Percentiles rank a stretch among this genome's conserved stretches.
phyloP scores from a whole-genome alignment of 2,888 invertebrate genomes.

The Pyrgus malvae region DNA sequence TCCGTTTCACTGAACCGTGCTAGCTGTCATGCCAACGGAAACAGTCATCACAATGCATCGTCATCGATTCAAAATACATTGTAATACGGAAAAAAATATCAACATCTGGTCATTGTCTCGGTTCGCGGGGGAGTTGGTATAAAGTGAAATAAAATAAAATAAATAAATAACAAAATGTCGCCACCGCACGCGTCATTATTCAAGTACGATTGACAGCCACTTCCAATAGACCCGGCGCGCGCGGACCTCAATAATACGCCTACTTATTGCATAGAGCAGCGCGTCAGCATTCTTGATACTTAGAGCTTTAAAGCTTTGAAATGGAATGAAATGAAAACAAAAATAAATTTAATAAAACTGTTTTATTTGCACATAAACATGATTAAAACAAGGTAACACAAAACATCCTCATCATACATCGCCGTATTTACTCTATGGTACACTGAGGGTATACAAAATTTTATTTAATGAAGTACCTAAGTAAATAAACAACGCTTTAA shows the following conservation, averaged over 20 bases:
- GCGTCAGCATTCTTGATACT: constrained; percentile 48
- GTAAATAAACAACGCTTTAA: no score
- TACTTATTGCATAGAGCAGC: constrained; percentile 67
- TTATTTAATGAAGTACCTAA: no score
- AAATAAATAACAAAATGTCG: constrained; percentile 75
- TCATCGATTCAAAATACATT: constrained; percentile 73
- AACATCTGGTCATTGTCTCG: constrained; percentile 78
- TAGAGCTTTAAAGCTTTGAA: neutral
- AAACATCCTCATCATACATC: no score
- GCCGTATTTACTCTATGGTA: no score
- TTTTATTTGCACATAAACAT: no score
- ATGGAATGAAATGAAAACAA: no score
- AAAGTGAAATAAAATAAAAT: constrained; percentile 66
- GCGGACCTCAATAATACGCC: constrained; percentile 73
- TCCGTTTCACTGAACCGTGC: constrained; percentile 14
- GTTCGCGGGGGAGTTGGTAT: constrained; percentile 65
- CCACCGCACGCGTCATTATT: constrained; percentile 80
- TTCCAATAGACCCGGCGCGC: constrained; percentile 56
- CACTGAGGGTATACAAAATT: no score
- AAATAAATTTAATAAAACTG: no score
- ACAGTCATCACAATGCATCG: constrained; percentile 55
- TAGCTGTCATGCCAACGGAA: constrained; percentile 56
- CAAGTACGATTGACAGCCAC: constrained; percentile 78
- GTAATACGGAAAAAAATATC: constrained; percentile 74
- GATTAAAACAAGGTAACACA: no score